Base-by-base conservation (phyloP, 2,888 invertebrate species). In the Orchestes rusci region DNA sequence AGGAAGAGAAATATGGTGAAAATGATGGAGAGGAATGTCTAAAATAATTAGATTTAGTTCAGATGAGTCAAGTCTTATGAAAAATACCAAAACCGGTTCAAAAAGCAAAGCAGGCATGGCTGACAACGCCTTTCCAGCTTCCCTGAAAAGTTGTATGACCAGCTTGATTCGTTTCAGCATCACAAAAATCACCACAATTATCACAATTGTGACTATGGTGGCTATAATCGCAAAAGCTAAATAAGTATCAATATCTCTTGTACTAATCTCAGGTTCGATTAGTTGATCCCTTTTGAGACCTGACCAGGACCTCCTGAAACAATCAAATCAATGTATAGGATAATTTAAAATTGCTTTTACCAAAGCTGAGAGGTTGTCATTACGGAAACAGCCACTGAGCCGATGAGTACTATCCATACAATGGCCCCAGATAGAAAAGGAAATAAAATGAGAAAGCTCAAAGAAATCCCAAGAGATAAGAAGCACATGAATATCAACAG, bases 41-140 rank as follows among this genome's bases (percentile, higher is more conserved):
- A 10, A 1, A 39, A 33, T 10, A 20, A 33, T 29, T 27, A 2
- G 31, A 3, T 16, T 30, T 16, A 3, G 3, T 28, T 38, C 23
- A 7, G 13, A 7, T 23, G n/a, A n/a, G n/a, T n/a, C n/a, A n/a
- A n/a, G n/a, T n/a, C n/a, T n/a, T n/a, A n/a, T n/a, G n/a, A n/a
- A n/a, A n/a, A n/a, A n/a, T 68, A 80, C 80, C 65, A 74, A 63
- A 48, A 80, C 52, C 2, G 81, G 82, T 61, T 79, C 74, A 10
- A 80, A 58, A 4, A 81, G 62, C 10, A 82, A 55, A 1, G 72
- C 56, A 0, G 81, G 81, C 76, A 82, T 80, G 8, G 72, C 66
- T 18, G 70, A 65, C 17, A 81, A 64, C 0, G 80, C 80, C 64
- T 79, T 80, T 38, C 80, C 80, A 16, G 81, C 76, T 66, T 82